Conservation (phyloP, 1,140 invertebrate species). For the Drosophila nigrodunni region DNA sequence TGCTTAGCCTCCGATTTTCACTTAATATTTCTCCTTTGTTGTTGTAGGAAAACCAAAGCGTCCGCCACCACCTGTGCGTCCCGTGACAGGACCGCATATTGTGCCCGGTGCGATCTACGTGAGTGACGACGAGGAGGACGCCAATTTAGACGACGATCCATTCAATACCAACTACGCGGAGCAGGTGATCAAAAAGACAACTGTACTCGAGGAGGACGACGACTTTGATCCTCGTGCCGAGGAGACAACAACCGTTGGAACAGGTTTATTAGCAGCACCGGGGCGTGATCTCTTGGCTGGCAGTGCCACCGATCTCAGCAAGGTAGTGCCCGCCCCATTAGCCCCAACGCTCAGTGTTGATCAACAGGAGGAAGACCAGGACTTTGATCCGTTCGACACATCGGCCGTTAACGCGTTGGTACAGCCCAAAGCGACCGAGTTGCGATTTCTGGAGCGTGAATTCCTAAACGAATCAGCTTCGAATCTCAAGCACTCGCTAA, state of each 20-base stretch:
- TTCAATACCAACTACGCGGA: conserved; percentile 95
- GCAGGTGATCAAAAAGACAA: conserved; percentile 89
- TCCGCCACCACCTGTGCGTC: conserved; percentile 66
- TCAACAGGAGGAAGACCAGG: conserved; percentile 85
- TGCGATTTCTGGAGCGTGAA: conserved; percentile 92
- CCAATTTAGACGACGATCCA: conserved; percentile 87
- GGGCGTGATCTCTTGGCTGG: conserved; percentile 89
- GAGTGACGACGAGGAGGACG: conserved; percentile 85
- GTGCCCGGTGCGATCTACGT: conserved; percentile 74
- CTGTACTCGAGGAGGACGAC: conserved; percentile 88
- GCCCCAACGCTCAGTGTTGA: conserved; percentile 86
- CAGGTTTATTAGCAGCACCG: conserved; percentile 40
- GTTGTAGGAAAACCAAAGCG: conserved; percentile 53
- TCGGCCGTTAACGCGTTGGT: conserved; percentile 89
- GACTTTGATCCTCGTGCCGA: conserved; percentile 89
- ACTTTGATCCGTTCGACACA: conserved; percentile 94
- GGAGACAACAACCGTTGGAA: conserved; percentile 83
- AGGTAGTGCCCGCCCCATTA: conserved; percentile 89
- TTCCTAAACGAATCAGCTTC: conserved; percentile 86
- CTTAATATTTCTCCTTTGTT: not conserved
- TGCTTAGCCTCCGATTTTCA: not conserved
- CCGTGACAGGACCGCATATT: conserved; percentile 81
- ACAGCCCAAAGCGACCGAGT: conserved; percentile 90
- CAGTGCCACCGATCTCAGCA: conserved; percentile 90
- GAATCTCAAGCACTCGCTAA: conserved; percentile 86